phyloP scores from a whole-genome alignment of 2,113 vertebrate species.

The Procapra przewalskii region DNA sequence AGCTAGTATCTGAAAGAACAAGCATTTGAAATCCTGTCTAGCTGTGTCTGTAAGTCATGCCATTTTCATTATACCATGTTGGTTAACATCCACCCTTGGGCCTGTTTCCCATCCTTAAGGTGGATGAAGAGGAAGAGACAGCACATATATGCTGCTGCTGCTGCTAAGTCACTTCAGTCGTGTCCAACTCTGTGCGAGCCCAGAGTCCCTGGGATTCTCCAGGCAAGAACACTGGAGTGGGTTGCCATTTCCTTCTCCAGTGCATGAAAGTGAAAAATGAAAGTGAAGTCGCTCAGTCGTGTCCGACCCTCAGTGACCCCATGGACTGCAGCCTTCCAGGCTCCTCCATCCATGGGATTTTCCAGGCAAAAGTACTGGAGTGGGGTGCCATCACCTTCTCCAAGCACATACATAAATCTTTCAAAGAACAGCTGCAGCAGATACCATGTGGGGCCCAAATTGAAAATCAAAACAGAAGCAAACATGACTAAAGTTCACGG shows the following conservation, averaged over 20 bases:
- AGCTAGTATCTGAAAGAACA: background rate
- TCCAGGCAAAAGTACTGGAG: no score
- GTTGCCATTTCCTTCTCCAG: no score
- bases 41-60: background rate
- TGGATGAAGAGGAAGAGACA: background rate
- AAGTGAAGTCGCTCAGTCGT: no score
- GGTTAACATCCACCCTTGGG: background rate
- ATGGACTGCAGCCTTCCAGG: no score
- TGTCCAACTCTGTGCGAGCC: no score
- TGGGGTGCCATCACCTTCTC: no score
- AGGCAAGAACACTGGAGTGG: no score
- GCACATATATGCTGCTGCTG: background rate
- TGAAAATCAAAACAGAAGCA: constrained; percentile 35
- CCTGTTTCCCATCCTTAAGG: background rate
- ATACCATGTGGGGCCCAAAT: background rate
- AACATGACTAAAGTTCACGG: constrained; percentile 6
- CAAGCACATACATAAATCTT: background rate
- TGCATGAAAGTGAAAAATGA: no score
- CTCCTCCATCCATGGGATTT: no score
- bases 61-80: background rate
- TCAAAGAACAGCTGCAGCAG: background rate
- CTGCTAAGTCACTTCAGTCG: no score
- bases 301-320: no score
- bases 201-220: no score
- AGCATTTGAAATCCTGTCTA: background rate